Conservation (phyloP, 2,113 vertebrate species). For the Pluvialis apricaria region DNA sequence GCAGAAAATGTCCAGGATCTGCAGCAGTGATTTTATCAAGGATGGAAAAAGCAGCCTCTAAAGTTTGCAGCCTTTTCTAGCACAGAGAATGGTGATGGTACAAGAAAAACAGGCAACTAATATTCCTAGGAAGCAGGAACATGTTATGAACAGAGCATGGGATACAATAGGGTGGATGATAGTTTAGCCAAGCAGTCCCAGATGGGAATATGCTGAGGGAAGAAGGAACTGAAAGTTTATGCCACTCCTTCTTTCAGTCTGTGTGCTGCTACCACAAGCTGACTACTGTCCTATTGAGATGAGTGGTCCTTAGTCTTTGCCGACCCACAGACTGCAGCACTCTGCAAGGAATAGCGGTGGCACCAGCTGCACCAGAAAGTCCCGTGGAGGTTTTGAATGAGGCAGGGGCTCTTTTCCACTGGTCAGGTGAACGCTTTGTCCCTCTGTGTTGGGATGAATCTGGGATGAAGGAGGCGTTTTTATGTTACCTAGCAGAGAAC, state of each 20-base stretch:
- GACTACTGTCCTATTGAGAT: background rate
- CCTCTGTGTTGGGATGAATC: background rate
- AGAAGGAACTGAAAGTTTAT: background rate
- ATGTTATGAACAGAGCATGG: background rate
- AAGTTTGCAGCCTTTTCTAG: background rate
- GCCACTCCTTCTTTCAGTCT: accelerated
- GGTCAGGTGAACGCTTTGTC: background rate
- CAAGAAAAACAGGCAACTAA: background rate
- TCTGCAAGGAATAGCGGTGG: background rate
- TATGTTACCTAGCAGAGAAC: background rate
- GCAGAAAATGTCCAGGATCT: background rate
- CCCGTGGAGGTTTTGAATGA: background rate
- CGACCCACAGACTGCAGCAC: background rate
- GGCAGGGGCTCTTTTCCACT: background rate
- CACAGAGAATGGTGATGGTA: background rate
- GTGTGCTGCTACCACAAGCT: background rate
- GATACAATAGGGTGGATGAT: background rate
- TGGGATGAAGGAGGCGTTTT: background rate
- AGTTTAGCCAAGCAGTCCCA: background rate
- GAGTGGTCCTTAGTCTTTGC: background rate
- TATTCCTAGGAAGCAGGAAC: background rate
- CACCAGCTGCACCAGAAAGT: background rate
- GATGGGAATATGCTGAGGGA: background rate
- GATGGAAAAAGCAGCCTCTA: background rate
- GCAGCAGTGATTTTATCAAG: background rate